phyloP scores from a whole-genome alignment of 2,888 invertebrate species.

The Incurvaria masculella region DNA sequence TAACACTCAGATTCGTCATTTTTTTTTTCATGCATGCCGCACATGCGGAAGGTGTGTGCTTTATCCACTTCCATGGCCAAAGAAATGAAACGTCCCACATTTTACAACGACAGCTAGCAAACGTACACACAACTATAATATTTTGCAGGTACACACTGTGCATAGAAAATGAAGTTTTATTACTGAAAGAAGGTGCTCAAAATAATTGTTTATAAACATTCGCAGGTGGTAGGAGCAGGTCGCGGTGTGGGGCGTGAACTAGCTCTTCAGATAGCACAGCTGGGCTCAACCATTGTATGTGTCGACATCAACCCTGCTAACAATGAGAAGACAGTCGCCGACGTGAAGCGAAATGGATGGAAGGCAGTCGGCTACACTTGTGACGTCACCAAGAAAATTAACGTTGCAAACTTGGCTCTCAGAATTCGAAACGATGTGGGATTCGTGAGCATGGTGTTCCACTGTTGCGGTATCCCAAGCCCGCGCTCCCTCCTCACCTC shows the following conservation, averaged over 20 bases:
- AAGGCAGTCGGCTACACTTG: slow-evolving; percentile 49
- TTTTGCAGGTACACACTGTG: too few relatives aligned
- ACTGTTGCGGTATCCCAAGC: slow-evolving; percentile 63
- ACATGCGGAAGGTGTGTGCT: too few relatives aligned
- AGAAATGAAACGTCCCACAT: too few relatives aligned
- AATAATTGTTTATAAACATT: too few relatives aligned
- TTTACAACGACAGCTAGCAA: too few relatives aligned
- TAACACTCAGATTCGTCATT: too few relatives aligned
- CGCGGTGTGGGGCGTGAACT: slow-evolving; percentile 64
- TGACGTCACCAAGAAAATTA: slow-evolving; percentile 54
- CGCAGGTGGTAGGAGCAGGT: slow-evolving; percentile 67
- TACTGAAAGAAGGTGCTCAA: too few relatives aligned
- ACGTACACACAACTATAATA: too few relatives aligned
- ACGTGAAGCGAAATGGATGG: slow-evolving; percentile 43
- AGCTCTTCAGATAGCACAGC: slow-evolving; percentile 54
- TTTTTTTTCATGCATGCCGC: too few relatives aligned
- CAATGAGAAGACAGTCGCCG: slow-evolving; percentile 47
- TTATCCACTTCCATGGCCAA: too few relatives aligned
- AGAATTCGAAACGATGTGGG: slow-evolving; percentile 52
- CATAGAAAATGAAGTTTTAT: too few relatives aligned
- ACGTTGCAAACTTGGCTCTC: slow-evolving; percentile 41
- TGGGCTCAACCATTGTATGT: slow-evolving; percentile 60
- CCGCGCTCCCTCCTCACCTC: slow-evolving; percentile 50
- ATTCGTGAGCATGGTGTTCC: slow-evolving; percentile 59
- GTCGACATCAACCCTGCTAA: slow-evolving; percentile 59